These are phyloP conservation scores for Stenoptilia bipunctidactyla DNA, from an alignment of 2,888 invertebrate species.

Conservation along the genomic window DNA sequence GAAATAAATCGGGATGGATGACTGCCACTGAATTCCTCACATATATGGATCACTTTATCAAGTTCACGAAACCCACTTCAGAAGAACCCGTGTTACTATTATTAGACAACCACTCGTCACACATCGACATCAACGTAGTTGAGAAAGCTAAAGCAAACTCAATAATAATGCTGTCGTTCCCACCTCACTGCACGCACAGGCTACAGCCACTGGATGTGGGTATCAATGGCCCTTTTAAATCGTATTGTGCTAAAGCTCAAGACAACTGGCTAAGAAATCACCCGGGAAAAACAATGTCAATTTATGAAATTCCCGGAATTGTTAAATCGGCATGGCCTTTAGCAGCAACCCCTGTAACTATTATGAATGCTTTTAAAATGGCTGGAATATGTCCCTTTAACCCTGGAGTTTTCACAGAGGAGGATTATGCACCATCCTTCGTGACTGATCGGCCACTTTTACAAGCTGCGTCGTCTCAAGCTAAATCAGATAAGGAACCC, in stretches of 20 bases:
- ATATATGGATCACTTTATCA: constrained; percentile 10
- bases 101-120: constrained; percentile 11
- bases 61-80: constrained; percentile 7
- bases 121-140: constrained; percentile 12
- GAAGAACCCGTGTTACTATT: constrained; percentile 6
- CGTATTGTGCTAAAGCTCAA: constrained; percentile 15
- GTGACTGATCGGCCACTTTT: constrained; percentile 5
- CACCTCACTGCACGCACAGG: constrained; percentile 9
- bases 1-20: constrained; percentile 17
- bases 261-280: constrained; percentile 15
- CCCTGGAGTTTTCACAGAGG: constrained; percentile 4
- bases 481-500: neutral
- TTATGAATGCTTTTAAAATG: constrained; percentile 2
- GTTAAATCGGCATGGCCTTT: constrained; percentile 17
- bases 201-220: constrained; percentile 18
- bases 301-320: constrained; percentile 18
- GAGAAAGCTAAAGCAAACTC: constrained; percentile 13
- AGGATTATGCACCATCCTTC: constrained; percentile 6
- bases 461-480: neutral
- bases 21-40: constrained; percentile 9
- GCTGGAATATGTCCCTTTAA: constrained; percentile 7
- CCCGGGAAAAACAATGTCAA: constrained; percentile 15
- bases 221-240: constrained; percentile 17
- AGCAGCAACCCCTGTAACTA: constrained; percentile 2
- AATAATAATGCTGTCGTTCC: constrained; percentile 7